These are phyloP conservation scores for Platanista minor DNA, from an alignment of 2,113 vertebrate species.

Conservation along the genomic window DNA sequence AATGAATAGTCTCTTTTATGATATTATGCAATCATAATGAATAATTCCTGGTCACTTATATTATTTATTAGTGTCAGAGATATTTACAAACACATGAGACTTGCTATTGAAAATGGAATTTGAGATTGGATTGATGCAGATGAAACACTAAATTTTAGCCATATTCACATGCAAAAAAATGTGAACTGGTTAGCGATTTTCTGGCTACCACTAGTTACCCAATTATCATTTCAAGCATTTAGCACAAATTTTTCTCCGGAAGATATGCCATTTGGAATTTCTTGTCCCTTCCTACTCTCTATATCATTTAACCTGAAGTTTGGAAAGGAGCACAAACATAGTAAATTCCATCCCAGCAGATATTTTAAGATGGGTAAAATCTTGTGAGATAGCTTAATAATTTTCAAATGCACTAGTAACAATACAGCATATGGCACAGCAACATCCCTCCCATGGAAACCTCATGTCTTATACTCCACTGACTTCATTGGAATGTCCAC, in stretches of 20 bases:
- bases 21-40: background rate
- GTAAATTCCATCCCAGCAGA: background rate
- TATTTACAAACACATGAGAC: background rate
- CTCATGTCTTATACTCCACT: no score
- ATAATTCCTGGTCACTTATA: background rate
- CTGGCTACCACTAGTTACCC: background rate
- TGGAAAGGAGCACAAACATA: background rate
- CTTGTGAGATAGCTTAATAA: background rate
- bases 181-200: background rate
- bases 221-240: background rate
- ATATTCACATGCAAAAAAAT: background rate
- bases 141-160: background rate
- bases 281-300: background rate
- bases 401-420: background rate
- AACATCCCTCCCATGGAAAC: fast-evolving
- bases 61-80: background rate
- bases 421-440: fast-evolving
- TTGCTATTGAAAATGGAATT: background rate
- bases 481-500: background rate
- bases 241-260: background rate
- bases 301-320: background rate
- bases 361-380: background rate
- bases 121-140: background rate
- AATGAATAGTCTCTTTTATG: background rate
- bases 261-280: background rate